Percentiles rank a stretch among this genome's conserved stretches.
Conservation (phyloP, 2,113 vertebrate species). For the Malurus alboscapulatus region DNA sequence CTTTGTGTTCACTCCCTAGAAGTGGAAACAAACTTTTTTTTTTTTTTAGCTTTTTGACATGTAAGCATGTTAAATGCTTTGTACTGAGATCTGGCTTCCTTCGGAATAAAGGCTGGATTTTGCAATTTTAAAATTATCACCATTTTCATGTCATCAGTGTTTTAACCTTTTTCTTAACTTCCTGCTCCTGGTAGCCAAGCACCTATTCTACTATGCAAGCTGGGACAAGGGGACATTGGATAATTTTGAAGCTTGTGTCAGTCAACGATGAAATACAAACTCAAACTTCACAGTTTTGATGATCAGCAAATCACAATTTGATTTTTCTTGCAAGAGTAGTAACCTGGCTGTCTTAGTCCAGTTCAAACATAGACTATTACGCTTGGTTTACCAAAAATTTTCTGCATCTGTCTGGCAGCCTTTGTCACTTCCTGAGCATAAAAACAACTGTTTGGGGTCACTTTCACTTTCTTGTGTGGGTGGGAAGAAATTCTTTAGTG, state of each 20-base stretch:
- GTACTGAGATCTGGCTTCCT: not conserved
- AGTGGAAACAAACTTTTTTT: accelerated
- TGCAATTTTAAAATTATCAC: not conserved
- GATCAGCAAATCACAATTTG: not conserved
- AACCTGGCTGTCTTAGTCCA: not conserved
- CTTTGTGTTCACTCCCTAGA: not conserved
- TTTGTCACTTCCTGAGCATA: not conserved
- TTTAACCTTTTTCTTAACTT: not conserved
- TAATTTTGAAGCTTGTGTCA: not conserved
- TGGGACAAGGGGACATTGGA: not conserved
- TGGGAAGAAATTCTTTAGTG: not conserved
- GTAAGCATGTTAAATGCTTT: not conserved
- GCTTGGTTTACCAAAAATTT: not conserved
- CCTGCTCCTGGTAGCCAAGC: not conserved
- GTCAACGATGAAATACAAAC: not conserved
- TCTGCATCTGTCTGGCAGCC: not conserved
- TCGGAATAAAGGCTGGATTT: not conserved
- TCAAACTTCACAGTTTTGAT: not conserved
- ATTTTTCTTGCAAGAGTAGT: not conserved
- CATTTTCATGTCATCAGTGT: not conserved
- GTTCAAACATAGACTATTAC: not conserved
- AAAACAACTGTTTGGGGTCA: not conserved
- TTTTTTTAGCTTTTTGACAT: not conserved
- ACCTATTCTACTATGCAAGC: not conserved
- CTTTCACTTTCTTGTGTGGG: not conserved